These are phyloP conservation scores for Gorsachius goisagi DNA, from an alignment of 2,113 vertebrate species.

Conservation along the genomic window DNA sequence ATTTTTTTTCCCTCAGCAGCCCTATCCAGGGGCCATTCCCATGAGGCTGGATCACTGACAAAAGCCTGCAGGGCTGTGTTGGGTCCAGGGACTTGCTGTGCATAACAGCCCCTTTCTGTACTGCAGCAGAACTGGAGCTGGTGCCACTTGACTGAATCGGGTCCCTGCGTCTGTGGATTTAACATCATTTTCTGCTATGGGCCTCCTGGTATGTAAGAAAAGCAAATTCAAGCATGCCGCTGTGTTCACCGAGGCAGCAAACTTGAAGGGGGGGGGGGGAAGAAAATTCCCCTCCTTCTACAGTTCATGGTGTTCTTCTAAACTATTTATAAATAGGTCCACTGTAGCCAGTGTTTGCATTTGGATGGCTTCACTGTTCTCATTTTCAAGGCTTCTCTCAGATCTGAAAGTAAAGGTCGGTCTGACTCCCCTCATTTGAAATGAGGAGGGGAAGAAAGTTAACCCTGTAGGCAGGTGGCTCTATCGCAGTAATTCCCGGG, in stretches of 20 bases:
- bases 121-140: neutral
- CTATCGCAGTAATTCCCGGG: neutral
- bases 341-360: constrained; percentile 37
- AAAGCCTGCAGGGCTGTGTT: neutral
- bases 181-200: constrained; percentile 37
- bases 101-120: neutral
- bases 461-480: constrained; percentile 28
- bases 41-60: neutral
- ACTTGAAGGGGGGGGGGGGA: neutral
- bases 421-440: constrained; percentile 44
- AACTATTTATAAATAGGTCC: constrained; percentile 63
- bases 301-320: constrained; percentile 51
- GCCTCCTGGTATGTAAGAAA: constrained; percentile 36
- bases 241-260: constrained; percentile 55
- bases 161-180: neutral
- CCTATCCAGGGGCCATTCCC: neutral
- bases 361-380: constrained; percentile 32
- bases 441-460: constrained; percentile 4
- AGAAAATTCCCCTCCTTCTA: neutral
- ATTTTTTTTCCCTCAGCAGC: neutral
- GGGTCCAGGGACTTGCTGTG: neutral
- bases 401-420: constrained; percentile 52
- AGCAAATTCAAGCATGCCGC: constrained; percentile 54
- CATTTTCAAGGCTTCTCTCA: constrained; percentile 49
- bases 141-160: neutral